These are phyloP conservation scores for Aphyosemion australe DNA, from an alignment of 2,113 vertebrate species.

Conservation along the genomic window DNA sequence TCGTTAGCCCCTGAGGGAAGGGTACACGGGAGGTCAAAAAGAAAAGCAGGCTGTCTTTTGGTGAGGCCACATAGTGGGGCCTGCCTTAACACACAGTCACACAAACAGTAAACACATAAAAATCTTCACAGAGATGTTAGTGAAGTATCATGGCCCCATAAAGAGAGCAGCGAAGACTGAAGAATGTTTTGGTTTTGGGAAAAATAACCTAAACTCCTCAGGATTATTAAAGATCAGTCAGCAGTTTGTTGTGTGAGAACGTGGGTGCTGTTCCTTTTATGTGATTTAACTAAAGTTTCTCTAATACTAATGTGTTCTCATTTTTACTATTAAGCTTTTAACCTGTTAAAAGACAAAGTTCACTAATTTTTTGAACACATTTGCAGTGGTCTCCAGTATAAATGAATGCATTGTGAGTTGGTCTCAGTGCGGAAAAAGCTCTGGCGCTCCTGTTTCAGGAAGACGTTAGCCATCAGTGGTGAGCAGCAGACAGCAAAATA, in stretches of 20 bases:
- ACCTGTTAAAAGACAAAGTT: no score
- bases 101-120: constrained; percentile 42
- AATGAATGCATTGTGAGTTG: no score
- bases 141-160: constrained; percentile 46
- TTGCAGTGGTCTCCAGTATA: no score
- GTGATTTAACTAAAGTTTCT: background rate
- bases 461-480: no score
- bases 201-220: constrained; percentile 12
- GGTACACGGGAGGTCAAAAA: constrained; percentile 71
- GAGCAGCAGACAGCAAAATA: no score
- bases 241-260: constrained; percentile 1
- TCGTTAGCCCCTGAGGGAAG: constrained; percentile 69
- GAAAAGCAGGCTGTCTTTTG: constrained; percentile 57
- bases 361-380: no score
- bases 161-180: constrained; percentile 37
- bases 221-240: constrained; percentile 34
- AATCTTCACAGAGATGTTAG: constrained; percentile 47
- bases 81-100: constrained; percentile 36
- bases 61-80: constrained; percentile 34
- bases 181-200: constrained; percentile 9
- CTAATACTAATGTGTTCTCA: background rate
- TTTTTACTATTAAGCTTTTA: background rate
- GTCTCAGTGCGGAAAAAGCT: no score
- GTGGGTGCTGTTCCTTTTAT: constrained; percentile 1
- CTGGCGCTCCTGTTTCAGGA: no score